Evolutionary conservation across 1,140 invertebrate species (phyloP), one percentile per base, ranked within the genome.

Genomic region (Lethrus apterus): DNA sequence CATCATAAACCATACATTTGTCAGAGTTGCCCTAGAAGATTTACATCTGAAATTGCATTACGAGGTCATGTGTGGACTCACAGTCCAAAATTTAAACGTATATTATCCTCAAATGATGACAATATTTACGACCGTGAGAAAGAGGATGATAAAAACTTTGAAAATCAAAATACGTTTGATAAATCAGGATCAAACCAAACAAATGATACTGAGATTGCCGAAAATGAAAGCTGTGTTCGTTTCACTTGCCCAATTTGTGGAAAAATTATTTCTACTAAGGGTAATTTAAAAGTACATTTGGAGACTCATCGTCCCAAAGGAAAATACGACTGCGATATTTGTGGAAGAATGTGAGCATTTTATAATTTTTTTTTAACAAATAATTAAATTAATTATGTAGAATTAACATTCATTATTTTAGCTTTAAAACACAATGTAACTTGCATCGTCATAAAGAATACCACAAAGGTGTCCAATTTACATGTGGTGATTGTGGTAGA

Each of bases 371-470:
- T 8, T 9, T 33, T 8, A 33, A 4, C 14, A 5, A 15, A 13
- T 13, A 5, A 5, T 7, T 21, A 38, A 38, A 42, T 35, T 4
- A 38, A 5, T 18, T 42, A 34, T n/a, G n/a, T n/a, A n/a, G n/a
- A n/a, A n/a, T n/a, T n/a, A n/a, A n/a, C n/a, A n/a, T n/a, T n/a
- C 4, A 40, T 46, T 50, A 45, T 66, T 73, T 32, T 60, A 84
- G 81, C 56, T 84, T 84, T 57, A 81, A 81, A 59, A 78, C 75
- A n/a, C 73, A 80, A 54, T 74, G 70, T 30, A 84, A 81, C 65
- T 67, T 83, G 41, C 71, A 69, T 46, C 69, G 75, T 24, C 81
- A 84, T 55, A 80, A 81, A 62, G 74, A 78, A 52, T 79, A 78
- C 50, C 81, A 84, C 52, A 70, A 71, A 34, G 73, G 75, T 5